Conservation (phyloP, 2,113 vertebrate genomes). For the Peromyscus leucopus region DNA sequence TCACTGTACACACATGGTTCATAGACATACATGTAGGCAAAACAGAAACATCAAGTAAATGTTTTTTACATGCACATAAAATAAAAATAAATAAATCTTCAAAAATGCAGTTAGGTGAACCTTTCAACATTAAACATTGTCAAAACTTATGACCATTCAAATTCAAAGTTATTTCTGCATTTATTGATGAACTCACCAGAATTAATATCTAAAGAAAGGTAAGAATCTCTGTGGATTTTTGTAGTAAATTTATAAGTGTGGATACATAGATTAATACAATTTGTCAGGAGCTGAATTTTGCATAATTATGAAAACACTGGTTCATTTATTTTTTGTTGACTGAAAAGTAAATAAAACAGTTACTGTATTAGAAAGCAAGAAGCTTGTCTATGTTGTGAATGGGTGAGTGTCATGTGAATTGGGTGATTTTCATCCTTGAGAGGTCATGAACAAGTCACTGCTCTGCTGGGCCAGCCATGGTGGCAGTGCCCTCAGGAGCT, state of each 20-base stretch:
- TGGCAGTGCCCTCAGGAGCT: not conserved
- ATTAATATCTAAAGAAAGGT: not conserved
- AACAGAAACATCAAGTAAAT: not conserved
- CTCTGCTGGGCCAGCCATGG: too few relatives aligned
- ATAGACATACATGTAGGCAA: not conserved
- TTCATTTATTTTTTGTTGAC: not conserved
- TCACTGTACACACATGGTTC: not conserved
- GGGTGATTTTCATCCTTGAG: not conserved
- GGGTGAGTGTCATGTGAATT: not conserved
- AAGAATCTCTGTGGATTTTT: not conserved
- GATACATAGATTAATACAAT: not conserved
- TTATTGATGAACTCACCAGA: not conserved
- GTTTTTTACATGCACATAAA: not conserved
- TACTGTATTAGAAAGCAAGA: not conserved
- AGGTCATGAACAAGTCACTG: not conserved
- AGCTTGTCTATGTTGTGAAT: not conserved
- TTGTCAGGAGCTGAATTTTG: not conserved
- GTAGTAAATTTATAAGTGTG: not conserved
- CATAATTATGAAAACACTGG: not conserved
- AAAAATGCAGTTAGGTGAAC: not conserved
- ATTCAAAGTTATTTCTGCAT: conserved; percentile 11
- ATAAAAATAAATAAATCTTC: not conserved
- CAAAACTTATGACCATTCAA: not conserved
- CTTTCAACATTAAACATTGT: conserved; percentile 13
- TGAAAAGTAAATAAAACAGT: conserved; percentile 10